Evolutionary conservation across 2,113 vertebrate species (phyloP).

Genomic region (Bostrychus sinensis): DNA sequence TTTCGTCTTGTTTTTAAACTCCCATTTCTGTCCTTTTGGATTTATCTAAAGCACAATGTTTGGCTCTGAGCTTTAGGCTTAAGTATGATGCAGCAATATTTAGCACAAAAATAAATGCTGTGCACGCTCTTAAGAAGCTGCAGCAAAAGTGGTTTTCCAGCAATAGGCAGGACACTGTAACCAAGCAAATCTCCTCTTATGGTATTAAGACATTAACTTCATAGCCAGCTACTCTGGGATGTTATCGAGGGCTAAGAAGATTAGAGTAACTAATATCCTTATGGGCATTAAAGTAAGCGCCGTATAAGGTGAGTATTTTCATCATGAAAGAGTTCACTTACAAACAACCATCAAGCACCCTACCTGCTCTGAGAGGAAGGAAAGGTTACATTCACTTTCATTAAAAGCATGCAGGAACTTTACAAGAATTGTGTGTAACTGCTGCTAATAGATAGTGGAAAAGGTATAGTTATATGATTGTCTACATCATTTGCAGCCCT

Average conservation of each 20-base stretch:
- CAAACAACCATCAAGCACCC: conserved; percentile 7
- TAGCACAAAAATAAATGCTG: conserved; percentile 38
- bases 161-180: conserved; percentile 59
- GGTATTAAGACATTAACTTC: conserved; percentile 63
- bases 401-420: too few species aligned
- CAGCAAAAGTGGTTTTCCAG: conserved; percentile 48
- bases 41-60: conserved; percentile 15
- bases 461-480: too few species aligned
- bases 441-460: too few species aligned
- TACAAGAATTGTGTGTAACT: too few species aligned
- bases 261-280: conserved; percentile 63
- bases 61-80: conserved; percentile 21
- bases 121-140: conserved; percentile 20
- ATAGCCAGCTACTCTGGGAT: conserved; percentile 53
- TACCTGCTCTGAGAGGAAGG: background rate
- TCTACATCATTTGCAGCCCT: too few species aligned
- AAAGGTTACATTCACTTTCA: background rate
- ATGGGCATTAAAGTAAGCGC: conserved; percentile 38
- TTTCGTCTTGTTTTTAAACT: conserved; percentile 34
- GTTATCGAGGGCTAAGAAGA: conserved; percentile 64
- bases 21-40: conserved; percentile 16
- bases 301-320: conserved; percentile 46
- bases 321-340: conserved; percentile 32
- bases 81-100: conserved; percentile 22
- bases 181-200: conserved; percentile 68